Base-by-base conservation (phyloP, 2,888 invertebrate genomes). In the Cephus pygmeus region DNA sequence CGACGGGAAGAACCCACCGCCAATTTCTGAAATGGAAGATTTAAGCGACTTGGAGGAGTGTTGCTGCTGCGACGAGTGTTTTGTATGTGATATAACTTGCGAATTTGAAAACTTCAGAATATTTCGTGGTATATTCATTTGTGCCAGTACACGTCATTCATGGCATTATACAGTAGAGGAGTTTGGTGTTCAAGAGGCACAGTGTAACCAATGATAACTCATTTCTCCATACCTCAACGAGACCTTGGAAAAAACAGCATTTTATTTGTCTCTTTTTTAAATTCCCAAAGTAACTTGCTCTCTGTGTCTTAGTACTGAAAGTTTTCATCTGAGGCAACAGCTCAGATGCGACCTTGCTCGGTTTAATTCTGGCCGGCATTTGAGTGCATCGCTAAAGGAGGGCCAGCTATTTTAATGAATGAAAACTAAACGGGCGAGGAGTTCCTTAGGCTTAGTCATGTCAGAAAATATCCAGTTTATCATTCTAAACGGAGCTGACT, bases 51-150 rank as follows among this genome's bases (percentile, higher is more conserved):
- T 82, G 77, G 87, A 88, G 79, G 94, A 95, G 88, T 93, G 95
- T 90, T 96, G 95, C 92, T 95, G 94, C 92, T 96, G 96, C 93
- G 96, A 96, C 92, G 95, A 95, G 87, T 96, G 96, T 90, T 92
- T 94, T 89, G 93, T 93, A 87, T 92, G 94, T 92, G 93, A 92
- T 91, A 92, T 92, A 87, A 82, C 83, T 15, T 56, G 23, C 1
- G 56, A 15, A 9, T 56, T 56, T 56, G 9, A 23, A 56, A 56
- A 23, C 9, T 56, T 56, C 2, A 9, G 23, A 56, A 56, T 56
- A 6, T 56, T 56, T 23, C 23, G 23, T 56, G 2, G 23, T 23
- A 23, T 9, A 23, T 56, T 56, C 2, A 9, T 56, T 40, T 23
- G 2, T 56, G 23, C 15, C 56, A 23, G 1, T 56, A 56, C 56